phyloP scores from a whole-genome alignment of 2,888 invertebrate species.

The Dione vanillae region DNA sequence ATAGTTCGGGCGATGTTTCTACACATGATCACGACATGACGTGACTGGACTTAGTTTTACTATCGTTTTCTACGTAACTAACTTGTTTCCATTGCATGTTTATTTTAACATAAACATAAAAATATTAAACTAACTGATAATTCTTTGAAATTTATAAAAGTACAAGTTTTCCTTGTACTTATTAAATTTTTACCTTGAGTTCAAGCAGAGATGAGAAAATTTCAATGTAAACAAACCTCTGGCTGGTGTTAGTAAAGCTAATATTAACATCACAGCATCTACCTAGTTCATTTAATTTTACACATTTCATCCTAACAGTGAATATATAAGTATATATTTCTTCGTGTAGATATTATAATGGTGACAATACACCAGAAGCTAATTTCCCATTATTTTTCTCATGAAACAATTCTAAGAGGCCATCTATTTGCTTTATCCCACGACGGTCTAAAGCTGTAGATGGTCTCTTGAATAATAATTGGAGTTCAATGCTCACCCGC shows the following conservation, averaged over 20 bases:
- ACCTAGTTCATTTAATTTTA: not conserved
- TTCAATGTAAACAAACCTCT: not conserved
- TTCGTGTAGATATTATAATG: not conserved
- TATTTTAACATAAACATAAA: not conserved
- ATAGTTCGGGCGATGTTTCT: slow-evolving; percentile 34
- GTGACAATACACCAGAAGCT: not conserved
- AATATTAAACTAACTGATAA: not conserved
- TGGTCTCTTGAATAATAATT: slow-evolving; percentile 33
- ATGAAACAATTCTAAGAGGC: slow-evolving; percentile 21
- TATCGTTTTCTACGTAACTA: slow-evolving; percentile 33
- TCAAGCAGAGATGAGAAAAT: not conserved
- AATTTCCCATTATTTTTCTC: not conserved
- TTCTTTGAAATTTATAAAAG: not conserved
- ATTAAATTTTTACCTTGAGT: not conserved
- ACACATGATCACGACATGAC: slow-evolving; percentile 51
- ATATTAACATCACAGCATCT: not conserved
- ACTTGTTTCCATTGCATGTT: slow-evolving; percentile 34
- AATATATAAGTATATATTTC: not conserved
- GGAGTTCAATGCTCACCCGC: slow-evolving; percentile 34
- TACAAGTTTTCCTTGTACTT: not conserved
- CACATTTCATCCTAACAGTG: not conserved
- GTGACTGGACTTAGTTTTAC: slow-evolving; percentile 52
- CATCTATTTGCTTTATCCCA: slow-evolving; percentile 45
- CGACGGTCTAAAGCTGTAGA: slow-evolving; percentile 4
- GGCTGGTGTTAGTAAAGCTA: not conserved